phyloP scores from a whole-genome alignment of 2,888 invertebrate genomes.

The Hypomecis atomaria region DNA sequence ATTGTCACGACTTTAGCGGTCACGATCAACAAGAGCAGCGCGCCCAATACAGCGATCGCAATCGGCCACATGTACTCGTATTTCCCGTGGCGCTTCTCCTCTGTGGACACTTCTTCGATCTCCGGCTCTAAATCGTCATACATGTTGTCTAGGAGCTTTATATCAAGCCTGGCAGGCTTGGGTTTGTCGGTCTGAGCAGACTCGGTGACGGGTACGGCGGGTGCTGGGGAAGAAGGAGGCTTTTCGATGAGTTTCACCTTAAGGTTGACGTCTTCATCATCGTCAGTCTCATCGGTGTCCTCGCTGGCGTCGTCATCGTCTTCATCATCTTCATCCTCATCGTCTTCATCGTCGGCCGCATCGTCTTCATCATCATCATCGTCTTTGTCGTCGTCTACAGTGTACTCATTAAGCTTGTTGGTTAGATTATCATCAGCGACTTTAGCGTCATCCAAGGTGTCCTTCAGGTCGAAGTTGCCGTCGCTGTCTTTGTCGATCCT shows the following conservation, averaged over 20 bases:
- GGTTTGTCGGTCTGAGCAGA: constrained; percentile 42
- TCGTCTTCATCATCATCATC: constrained; percentile 68
- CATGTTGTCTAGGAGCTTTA: constrained; percentile 67
- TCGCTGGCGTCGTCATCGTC: constrained; percentile 54
- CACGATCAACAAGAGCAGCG: constrained; percentile 81
- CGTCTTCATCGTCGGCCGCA: constrained; percentile 61
- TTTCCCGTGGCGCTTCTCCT: constrained; percentile 71
- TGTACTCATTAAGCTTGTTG: constrained; percentile 44
- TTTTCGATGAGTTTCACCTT: constrained; percentile 72
- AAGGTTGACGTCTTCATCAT: constrained; percentile 70
- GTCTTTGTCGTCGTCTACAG: constrained; percentile 58
- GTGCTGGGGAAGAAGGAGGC: constrained; percentile 44
- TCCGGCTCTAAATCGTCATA: constrained; percentile 64
- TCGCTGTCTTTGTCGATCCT: constrained; percentile 71
- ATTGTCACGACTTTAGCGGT: constrained; percentile 81
- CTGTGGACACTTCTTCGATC: constrained; percentile 63
- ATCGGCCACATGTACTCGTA: constrained; percentile 85
- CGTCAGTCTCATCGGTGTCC: constrained; percentile 36
- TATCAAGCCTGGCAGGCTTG: constrained; percentile 62
- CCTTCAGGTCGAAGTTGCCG: constrained; percentile 74
- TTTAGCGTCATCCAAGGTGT: constrained; percentile 74
- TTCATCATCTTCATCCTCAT: constrained; percentile 62
- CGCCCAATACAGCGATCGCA: constrained; percentile 84
- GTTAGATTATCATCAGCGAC: constrained; percentile 56
- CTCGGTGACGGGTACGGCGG: constrained; percentile 35